These are phyloP conservation scores for Callinectes sapidus DNA, from an alignment of 2,888 invertebrate species.

Conservation along the genomic window DNA sequence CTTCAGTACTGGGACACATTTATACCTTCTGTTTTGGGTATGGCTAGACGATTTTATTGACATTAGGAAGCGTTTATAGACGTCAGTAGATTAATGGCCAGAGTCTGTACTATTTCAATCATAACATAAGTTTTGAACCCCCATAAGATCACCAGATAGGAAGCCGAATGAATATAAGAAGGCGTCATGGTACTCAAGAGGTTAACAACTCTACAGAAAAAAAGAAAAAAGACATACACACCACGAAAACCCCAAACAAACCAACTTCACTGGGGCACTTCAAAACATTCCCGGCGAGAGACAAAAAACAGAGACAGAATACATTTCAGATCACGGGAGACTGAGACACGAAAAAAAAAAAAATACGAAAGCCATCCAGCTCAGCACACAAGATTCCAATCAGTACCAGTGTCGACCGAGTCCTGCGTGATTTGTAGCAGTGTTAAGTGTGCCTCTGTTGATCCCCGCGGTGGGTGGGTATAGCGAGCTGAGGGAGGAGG, in stretches of 20 bases:
- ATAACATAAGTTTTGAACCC: too few relatives aligned
- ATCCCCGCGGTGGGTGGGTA: not conserved
- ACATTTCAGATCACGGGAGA: not conserved
- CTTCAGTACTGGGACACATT: too few relatives aligned
- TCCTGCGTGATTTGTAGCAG: not conserved
- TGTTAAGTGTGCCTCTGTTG: too few relatives aligned
- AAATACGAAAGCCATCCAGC: not conserved
- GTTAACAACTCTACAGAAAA: not conserved
- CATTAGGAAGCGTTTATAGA: too few relatives aligned
- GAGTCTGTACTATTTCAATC: too few relatives aligned
- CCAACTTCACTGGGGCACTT: not conserved
- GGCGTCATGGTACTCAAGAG: too few relatives aligned
- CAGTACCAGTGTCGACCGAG: not conserved
- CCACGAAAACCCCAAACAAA: not conserved
- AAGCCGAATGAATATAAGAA: too few relatives aligned
- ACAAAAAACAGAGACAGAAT: not conserved
- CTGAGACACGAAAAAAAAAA: not conserved
- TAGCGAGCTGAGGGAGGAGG: too few relatives aligned
- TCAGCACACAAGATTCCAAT: not conserved
- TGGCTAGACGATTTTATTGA: too few relatives aligned
- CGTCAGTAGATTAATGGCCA: too few relatives aligned
- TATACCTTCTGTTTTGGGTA: too few relatives aligned
- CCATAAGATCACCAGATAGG: too few relatives aligned
- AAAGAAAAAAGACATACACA: not conserved
- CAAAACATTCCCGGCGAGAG: not conserved